A percentile compares a stretch with the other conserved stretches of the same genome.
phyloP scores from a whole-genome alignment of 2,113 vertebrate species.

The Leptodactylus fuscus region DNA sequence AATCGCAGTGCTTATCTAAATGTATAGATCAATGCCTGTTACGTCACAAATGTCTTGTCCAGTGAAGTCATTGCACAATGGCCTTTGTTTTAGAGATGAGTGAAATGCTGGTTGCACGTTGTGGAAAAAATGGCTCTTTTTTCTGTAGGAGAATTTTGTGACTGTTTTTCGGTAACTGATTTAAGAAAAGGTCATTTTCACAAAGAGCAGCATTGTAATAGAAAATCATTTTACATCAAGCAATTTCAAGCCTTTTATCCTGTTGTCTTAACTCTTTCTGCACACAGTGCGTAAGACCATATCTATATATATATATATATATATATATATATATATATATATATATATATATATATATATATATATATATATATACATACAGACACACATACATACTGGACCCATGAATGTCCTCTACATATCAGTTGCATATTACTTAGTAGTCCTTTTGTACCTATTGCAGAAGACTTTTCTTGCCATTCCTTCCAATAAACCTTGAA shows the following conservation, averaged over 20 bases:
- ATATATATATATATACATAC: too few species aligned
- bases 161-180: conserved; percentile 48
- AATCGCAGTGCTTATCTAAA: conserved; percentile 20
- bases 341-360: too few species aligned
- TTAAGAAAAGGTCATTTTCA: conserved; percentile 52
- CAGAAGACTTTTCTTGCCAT: too few species aligned
- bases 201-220: conserved; percentile 46
- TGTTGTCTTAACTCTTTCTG: conserved; percentile 43
- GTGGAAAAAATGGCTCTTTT: conserved; percentile 29
- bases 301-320: too few species aligned
- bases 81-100: conserved; percentile 26
- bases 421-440: too few species aligned
- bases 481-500: too few species aligned
- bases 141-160: conserved; percentile 41
- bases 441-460: too few species aligned
- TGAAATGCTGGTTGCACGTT: conserved; percentile 28
- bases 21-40: conserved; percentile 20
- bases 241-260: conserved; percentile 30
- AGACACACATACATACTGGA: too few species aligned
- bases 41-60: neutral
- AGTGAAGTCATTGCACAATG: neutral
- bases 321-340: too few species aligned
- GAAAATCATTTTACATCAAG: conserved; percentile 43
- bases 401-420: too few species aligned
- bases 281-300: neutral